Percentiles rank a stretch among this genome's conserved stretches.
Conservation (phyloP, 2,797 vertebrate species). For the Pseudotriccus pelzelni region DNA sequence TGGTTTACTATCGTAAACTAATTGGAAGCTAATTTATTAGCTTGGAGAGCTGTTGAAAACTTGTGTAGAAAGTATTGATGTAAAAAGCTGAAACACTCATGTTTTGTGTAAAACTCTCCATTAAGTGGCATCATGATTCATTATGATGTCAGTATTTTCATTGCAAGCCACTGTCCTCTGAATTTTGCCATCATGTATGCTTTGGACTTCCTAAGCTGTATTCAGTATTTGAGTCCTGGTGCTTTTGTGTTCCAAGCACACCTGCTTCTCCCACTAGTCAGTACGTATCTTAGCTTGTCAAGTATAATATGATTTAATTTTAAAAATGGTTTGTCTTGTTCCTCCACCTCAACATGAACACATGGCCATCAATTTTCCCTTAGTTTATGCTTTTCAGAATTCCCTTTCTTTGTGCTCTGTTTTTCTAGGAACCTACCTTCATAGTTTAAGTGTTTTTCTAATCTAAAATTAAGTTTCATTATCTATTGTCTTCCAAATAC, state of each 20-base stretch:
- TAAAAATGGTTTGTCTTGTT: neutral
- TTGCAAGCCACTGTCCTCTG: neutral
- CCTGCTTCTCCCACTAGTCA: neutral
- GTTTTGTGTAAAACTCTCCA: neutral
- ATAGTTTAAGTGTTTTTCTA: neutral
- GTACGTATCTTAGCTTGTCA: neutral
- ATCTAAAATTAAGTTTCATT: neutral
- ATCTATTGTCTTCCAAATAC: neutral
- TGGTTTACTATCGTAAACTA: neutral
- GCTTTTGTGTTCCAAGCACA: neutral
- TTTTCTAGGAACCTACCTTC: neutral
- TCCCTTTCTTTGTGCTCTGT: neutral
- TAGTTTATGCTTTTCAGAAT: neutral
- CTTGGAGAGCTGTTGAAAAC: neutral
- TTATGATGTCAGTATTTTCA: neutral
- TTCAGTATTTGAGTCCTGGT: neutral
- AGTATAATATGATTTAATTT: neutral
- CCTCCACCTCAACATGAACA: rapidly evolving
- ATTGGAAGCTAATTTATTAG: neutral
- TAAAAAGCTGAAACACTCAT: neutral
- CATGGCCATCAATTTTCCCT: neutral
- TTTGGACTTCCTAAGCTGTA: neutral
- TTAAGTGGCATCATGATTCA: neutral
- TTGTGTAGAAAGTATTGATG: neutral
- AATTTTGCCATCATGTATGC: neutral